Base-by-base conservation (phyloP, 2,797 vertebrate genomes). In the Eospalax fontanierii region DNA sequence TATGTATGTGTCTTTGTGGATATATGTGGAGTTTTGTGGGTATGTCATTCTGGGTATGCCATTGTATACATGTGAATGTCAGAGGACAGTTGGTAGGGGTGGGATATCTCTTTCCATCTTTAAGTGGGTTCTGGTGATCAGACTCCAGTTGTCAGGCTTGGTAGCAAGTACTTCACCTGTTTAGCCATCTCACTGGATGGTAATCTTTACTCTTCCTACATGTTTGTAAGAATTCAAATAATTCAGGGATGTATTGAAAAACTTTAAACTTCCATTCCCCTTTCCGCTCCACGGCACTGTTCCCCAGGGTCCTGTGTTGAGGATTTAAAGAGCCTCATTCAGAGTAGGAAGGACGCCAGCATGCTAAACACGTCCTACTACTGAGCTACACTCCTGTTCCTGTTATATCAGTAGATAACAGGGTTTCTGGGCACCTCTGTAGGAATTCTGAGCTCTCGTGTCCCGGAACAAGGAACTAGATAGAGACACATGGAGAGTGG, bases 161-260 rank as follows among this genome's bases (percentile, higher is more conserved):
- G 65, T 33, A 19, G 65, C 33, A 70, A 43, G 33, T 54, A 4
- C 66, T 57, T 71, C 38, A 21, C 35, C 66, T 5, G 3, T 54
- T 30, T 33, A 19, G n/a, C 16, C 66, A 8, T 30, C 46, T 71
- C 43, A 4, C 66, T 30, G 66, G 24, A 70, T 11, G 1, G 30
- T 85, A 92, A 4, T 50, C 93, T 92, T 83, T 70, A 18, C 35
- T 83, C 16, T 5, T 22, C 76, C 73, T 8, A 33, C 14, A 0
- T 83, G 61, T 38, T 46, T 87, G 6, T 75, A 75, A 89, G 90
- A 81, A 65, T 65, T 80, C 65, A 83, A 75, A 16, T 79, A 43
- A 78, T 84, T 57, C 59, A 70, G 43, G 73, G 68, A 4, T 71
- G 0, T 74, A 11, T 79, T 86, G 28, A 89, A 87, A 87, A 88